phyloP scores from a whole-genome alignment of 2,888 invertebrate genomes.

The Agonopterix arenella region DNA sequence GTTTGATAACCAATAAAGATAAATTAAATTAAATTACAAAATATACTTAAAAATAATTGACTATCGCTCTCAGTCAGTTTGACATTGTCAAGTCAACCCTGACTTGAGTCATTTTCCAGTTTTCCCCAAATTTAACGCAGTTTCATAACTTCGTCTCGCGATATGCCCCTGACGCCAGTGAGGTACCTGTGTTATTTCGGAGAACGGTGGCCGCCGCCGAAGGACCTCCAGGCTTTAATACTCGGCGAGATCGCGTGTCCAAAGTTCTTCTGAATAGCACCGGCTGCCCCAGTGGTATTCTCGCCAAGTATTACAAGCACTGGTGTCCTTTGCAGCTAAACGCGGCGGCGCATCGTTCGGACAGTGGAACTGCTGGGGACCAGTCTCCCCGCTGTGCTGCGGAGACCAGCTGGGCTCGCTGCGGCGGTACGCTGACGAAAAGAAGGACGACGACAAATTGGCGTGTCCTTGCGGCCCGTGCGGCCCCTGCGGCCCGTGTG shows the following conservation, averaged over 20 bases:
- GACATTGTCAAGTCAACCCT: background rate
- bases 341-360: conserved; percentile 16
- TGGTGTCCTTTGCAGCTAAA: conserved; percentile 61
- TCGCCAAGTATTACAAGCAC: conserved; percentile 59
- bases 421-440: conserved; percentile 31
- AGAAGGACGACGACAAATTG: conserved; percentile 31
- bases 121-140: background rate
- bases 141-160: background rate
- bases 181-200: conserved; percentile 53
- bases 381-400: conserved; percentile 29
- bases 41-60: conserved; percentile 5
- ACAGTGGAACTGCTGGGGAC: conserved; percentile 15
- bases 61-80: conserved; percentile 1
- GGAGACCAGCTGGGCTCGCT: conserved; percentile 32
- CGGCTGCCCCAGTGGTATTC: conserved; percentile 36
- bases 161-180: conserved; percentile 26
- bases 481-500: conserved; percentile 7
- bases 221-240: conserved; percentile 60
- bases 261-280: conserved; percentile 62
- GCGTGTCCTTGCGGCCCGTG: background rate
- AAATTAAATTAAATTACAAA: too few relatives aligned
- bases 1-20: too few relatives aligned
- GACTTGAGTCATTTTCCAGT: too few relatives aligned
- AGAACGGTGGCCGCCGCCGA: conserved; percentile 57
- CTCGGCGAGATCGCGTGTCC: conserved; percentile 43